Evolutionary conservation across 2,888 invertebrate species (phyloP).

Genomic region (Tachystola acroxantha): DNA sequence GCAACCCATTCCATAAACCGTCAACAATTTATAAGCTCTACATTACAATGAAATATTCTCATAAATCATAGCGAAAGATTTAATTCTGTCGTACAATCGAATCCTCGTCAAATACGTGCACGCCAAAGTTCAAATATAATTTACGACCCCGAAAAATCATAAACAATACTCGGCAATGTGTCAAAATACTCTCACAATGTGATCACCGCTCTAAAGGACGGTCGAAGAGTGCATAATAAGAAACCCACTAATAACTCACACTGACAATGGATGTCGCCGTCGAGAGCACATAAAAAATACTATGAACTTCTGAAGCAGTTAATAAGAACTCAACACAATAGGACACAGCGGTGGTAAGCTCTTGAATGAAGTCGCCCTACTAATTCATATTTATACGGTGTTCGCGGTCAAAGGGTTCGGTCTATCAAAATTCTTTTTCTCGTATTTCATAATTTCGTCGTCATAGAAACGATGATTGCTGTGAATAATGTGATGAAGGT

Average conservation of each 20-base stretch:
- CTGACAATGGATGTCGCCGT: constrained; percentile 50
- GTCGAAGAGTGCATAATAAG: constrained; percentile 41
- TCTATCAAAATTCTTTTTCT: constrained; percentile 32
- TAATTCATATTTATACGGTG: constrained; percentile 58
- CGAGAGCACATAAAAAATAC: constrained; percentile 49
- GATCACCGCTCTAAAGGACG: constrained; percentile 42
- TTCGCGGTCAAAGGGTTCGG: constrained; percentile 44
- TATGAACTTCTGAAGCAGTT: constrained; percentile 76
- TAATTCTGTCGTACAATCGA: constrained; percentile 50
- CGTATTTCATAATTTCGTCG: constrained; percentile 34
- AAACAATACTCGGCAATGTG: constrained; percentile 69
- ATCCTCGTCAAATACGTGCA: constrained; percentile 54
- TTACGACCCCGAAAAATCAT: constrained; percentile 55
- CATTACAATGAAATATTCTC: too few species aligned
- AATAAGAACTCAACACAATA: constrained; percentile 55
- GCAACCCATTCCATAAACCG: too few species aligned
- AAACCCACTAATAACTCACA: constrained; percentile 40
- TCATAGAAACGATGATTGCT: constrained; percentile 16
- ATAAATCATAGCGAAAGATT: constrained; percentile 62
- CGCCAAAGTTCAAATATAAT: constrained; percentile 41
- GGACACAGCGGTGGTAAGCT: constrained; percentile 44
- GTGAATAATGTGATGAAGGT: constrained; percentile 9
- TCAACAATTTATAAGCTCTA: too few species aligned
- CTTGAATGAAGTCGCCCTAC: constrained; percentile 49
- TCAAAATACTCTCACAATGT: constrained; percentile 68